phyloP scores from a whole-genome alignment of 23 tunicate genomes.

The Corella eumyota region DNA sequence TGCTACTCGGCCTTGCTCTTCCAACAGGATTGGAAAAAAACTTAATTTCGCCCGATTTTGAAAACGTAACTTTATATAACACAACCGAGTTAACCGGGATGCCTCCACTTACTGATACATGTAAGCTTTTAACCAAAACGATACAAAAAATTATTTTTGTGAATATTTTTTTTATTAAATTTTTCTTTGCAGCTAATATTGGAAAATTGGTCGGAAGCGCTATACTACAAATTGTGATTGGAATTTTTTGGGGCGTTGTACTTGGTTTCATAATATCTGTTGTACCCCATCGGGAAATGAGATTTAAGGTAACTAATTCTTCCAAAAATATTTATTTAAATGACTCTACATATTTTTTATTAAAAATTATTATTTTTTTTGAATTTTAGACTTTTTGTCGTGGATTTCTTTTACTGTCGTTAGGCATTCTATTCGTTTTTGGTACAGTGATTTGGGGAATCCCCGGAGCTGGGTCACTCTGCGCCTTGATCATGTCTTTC shows the following conservation, averaged over 20 bases:
- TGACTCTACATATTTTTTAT: not conserved
- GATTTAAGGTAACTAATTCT: slow-evolving; percentile 49
- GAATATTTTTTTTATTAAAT: too few relatives aligned
- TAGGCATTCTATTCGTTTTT: slow-evolving; percentile 62
- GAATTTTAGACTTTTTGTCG: slow-evolving; percentile 30
- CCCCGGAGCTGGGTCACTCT: slow-evolving; percentile 68
- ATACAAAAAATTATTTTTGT: too few relatives aligned
- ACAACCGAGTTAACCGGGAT: not conserved
- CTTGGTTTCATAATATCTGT: slow-evolving; percentile 46
- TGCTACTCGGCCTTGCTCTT: slow-evolving; percentile 56
- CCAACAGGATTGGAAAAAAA: slow-evolving; percentile 38
- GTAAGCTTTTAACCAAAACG: too few relatives aligned
- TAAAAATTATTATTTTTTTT: not conserved
- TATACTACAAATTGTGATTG: slow-evolving; percentile 50
- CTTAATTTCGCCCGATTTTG: not conserved
- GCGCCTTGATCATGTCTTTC: slow-evolving; percentile 78
- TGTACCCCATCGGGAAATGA: slow-evolving; percentile 50
- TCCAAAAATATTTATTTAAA: not conserved
- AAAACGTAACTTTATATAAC: slow-evolving; percentile 1
- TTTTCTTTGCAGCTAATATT: slow-evolving; percentile 7
- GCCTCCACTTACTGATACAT: too few relatives aligned
- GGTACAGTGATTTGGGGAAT: slow-evolving; percentile 67
- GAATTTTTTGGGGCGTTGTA: slow-evolving; percentile 45
- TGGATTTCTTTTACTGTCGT: slow-evolving; percentile 40
- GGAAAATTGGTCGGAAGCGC: slow-evolving; percentile 54